Base-by-base conservation (phyloP, 1,140 invertebrate species). In the Anoplolepis gracilipes region DNA sequence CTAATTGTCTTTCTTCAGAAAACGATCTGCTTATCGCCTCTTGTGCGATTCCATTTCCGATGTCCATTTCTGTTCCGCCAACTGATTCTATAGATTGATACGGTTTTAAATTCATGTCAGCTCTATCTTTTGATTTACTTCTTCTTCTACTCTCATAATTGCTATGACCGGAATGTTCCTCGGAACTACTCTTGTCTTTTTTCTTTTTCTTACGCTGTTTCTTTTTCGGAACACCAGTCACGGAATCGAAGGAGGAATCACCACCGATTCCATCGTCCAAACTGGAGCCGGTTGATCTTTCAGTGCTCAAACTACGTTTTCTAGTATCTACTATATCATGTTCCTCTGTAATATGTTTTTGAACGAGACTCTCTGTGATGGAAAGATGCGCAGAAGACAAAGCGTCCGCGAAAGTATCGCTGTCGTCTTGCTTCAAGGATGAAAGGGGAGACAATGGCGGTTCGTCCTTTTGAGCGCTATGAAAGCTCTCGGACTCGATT, bases 321-420 rank as follows among this genome's bases (percentile, higher is more conserved):
- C 67, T 85, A 5, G 55, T 88, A 16, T 79, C 65, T 1, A 10
- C 30, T 1, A 42, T 49, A 64, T 87, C 75, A 67, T 86, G 49
- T 77, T 85, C 64, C 19, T 10, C 69, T 30, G 13, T 11, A 6
- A 82, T 30, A 7, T 81, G 49, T 25, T 75, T 57, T 7, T 79
- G 69, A 1, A 28, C 57, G 49, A 81, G 59, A 55, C 72, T 88
- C n/a, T 90, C 89, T 1, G 84, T 85, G 59, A 87, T 92, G n/a
- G 88, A 84, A 1, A 90, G 13, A 19, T 87, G 77, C 4, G 90
- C 86, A 0, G 92, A 94, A 0, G 93, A 94, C 57, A 94, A 46
- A 7, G 94, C 94, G 75, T 95, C 94, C 0, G 92, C 90, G 77
- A 94, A 95, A 13, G 92, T 92, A 16, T 95, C 95, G 78, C 93